Conservation (phyloP, 2,797 vertebrate genomes). For the Varecia variegata region DNA sequence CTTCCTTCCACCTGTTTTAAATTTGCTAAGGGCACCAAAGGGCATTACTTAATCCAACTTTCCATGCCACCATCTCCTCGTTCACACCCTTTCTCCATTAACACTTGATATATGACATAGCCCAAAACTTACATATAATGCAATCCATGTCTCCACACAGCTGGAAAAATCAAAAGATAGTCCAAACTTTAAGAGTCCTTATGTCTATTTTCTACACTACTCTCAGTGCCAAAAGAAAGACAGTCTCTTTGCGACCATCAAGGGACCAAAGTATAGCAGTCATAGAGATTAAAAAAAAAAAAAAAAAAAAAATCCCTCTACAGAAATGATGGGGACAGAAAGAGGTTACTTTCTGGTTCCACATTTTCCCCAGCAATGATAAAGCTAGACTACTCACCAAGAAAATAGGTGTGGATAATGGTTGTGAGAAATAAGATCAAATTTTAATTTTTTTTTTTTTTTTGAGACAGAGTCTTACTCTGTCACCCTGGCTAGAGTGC, state of each 20-base stretch:
- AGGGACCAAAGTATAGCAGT: neutral
- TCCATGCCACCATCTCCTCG: neutral
- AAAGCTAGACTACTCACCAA: neutral
- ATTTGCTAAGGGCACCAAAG: slow-evolving; percentile 24
- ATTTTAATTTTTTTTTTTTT: too few species aligned
- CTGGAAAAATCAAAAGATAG: neutral
- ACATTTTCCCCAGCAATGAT: neutral
- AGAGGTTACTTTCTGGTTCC: neutral
- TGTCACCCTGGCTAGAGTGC: too few species aligned
- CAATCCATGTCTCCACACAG: neutral
- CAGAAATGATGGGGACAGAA: slow-evolving; percentile 26
- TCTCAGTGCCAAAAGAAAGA: neutral
- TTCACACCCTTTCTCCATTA: neutral
- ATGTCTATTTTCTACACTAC: neutral
- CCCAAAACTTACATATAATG: neutral
- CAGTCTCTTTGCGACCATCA: neutral
- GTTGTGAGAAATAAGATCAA: neutral
- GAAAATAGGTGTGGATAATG: neutral
- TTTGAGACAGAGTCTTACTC: too few species aligned
- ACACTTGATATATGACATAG: neutral
- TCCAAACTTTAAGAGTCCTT: neutral
- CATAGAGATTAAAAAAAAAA: neutral
- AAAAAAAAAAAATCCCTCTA: neutral
- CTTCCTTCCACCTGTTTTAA: neutral
- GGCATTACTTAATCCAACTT: neutral